Percentiles rank a stretch among this genome's conserved stretches.
Conservation (phyloP, 2,113 vertebrate genomes). For the Laticauda colubrina region DNA sequence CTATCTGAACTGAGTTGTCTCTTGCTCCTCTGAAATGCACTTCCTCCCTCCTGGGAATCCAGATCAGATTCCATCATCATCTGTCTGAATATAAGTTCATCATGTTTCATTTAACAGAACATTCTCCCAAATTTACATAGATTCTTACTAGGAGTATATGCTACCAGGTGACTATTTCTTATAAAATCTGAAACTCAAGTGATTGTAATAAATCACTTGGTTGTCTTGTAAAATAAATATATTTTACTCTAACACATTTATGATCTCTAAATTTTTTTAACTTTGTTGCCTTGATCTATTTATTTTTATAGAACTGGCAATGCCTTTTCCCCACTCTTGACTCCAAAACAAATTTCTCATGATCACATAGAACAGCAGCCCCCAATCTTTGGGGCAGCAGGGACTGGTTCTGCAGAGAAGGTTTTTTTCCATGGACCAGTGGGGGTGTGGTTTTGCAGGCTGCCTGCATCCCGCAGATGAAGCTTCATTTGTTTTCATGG, state of each 20-base stretch:
- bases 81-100: not conserved
- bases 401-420: too few relatives aligned
- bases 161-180: not conserved
- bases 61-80: not conserved
- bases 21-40: not conserved
- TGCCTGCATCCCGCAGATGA: too few relatives aligned
- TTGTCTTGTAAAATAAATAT: constrained; percentile 58
- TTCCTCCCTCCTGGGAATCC: not conserved
- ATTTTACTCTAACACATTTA: constrained; percentile 48
- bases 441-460: too few relatives aligned
- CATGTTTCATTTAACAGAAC: not conserved
- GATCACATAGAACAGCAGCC: not conserved
- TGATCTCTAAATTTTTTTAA: constrained; percentile 53
- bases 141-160: not conserved
- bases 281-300: constrained; percentile 42
- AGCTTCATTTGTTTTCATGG: too few relatives aligned
- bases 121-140: not conserved
- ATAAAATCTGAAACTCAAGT: constrained; percentile 25
- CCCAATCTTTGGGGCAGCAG: too few relatives aligned
- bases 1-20: not conserved
- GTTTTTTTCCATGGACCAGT: too few relatives aligned
- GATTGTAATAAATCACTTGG: constrained; percentile 18
- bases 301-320: not conserved
- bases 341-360: constrained; percentile 47
- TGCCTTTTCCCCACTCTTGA: constrained; percentile 50